Percentiles rank a stretch among this genome's conserved stretches.
Conservation (phyloP, 2,888 invertebrate species). For the Ophion costatus region DNA sequence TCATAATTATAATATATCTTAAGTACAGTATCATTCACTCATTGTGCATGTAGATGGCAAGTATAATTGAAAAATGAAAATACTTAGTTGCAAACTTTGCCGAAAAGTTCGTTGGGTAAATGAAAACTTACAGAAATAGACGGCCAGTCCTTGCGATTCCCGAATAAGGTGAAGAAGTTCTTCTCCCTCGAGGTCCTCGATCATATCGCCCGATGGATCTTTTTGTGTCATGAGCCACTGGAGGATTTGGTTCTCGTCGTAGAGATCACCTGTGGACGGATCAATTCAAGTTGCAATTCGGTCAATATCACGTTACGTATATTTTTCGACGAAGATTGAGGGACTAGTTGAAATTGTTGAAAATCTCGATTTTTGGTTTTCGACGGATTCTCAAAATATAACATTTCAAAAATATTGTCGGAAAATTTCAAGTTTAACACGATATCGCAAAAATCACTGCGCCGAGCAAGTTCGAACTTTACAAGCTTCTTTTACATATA, state of each 20-base stretch:
- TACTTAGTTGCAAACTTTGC: neutral
- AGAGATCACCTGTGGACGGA: slow-evolving; percentile 89
- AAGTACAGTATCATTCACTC: neutral
- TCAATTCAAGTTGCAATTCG: neutral
- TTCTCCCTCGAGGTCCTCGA: slow-evolving; percentile 94
- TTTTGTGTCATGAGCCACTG: slow-evolving; percentile 96
- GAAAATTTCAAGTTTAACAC: too few relatives aligned
- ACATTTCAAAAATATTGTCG: too few relatives aligned
- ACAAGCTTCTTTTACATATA: too few relatives aligned
- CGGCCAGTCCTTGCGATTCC: slow-evolving; percentile 92
- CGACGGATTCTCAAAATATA: too few relatives aligned
- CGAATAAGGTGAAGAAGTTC: slow-evolving; percentile 90
- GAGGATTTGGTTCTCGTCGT: slow-evolving; percentile 94
- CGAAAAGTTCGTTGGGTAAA: neutral
- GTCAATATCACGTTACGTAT: neutral
- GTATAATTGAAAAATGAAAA: neutral
- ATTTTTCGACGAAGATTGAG: neutral
- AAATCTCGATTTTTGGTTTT: too few relatives aligned
- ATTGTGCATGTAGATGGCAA: neutral
- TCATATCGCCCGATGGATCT: slow-evolving; percentile 95
- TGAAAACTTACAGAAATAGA: slow-evolving; percentile 94
- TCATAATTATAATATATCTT: neutral
- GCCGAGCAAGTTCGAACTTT: too few relatives aligned
- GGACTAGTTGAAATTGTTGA: too few relatives aligned
- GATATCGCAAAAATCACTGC: too few relatives aligned